phyloP scores from a whole-genome alignment of 2,888 invertebrate genomes.

The Achlya flavicornis region DNA sequence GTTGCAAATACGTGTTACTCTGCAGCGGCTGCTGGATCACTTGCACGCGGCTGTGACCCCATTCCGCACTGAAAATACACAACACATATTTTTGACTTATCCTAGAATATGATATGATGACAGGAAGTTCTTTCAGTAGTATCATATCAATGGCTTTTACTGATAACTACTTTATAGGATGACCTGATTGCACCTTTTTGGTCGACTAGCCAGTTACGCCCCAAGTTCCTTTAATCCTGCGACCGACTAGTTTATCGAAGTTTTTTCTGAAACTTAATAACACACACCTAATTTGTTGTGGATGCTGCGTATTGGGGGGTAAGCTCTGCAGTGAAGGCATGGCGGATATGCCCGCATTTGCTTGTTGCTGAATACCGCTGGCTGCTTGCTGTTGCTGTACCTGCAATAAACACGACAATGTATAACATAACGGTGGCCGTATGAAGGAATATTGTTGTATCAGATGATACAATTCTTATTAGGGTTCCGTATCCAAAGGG shows the following conservation, averaged over 20 bases:
- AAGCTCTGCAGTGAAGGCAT: constrained; percentile 90
- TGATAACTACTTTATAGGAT: too few relatives aligned
- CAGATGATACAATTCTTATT: too few relatives aligned
- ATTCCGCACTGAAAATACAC: constrained; percentile 78
- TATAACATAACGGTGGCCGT: too few relatives aligned
- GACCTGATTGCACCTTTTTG: too few relatives aligned
- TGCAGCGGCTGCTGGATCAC: constrained; percentile 92
- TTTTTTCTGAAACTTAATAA: constrained; percentile 8
- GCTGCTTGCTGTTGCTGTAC: constrained; percentile 57
- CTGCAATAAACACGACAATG: constrained; percentile 3
- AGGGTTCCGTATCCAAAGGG: too few relatives aligned
- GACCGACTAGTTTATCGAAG: too few relatives aligned
- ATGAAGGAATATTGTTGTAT: too few relatives aligned
- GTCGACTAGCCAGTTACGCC: too few relatives aligned
- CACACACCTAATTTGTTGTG: constrained; percentile 81
- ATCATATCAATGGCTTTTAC: too few relatives aligned
- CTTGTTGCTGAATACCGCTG: constrained; percentile 69
- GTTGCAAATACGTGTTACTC: constrained; percentile 90
- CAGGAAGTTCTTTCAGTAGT: too few relatives aligned
- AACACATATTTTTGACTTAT: background rate
- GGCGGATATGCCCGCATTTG: constrained; percentile 86
- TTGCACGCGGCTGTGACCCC: constrained; percentile 91
- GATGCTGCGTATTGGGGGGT: constrained; percentile 83
- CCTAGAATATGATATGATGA: too few relatives aligned
- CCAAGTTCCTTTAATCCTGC: too few relatives aligned